phyloP scores from a whole-genome alignment of 2,113 vertebrate species.

The Aphyosemion australe region DNA sequence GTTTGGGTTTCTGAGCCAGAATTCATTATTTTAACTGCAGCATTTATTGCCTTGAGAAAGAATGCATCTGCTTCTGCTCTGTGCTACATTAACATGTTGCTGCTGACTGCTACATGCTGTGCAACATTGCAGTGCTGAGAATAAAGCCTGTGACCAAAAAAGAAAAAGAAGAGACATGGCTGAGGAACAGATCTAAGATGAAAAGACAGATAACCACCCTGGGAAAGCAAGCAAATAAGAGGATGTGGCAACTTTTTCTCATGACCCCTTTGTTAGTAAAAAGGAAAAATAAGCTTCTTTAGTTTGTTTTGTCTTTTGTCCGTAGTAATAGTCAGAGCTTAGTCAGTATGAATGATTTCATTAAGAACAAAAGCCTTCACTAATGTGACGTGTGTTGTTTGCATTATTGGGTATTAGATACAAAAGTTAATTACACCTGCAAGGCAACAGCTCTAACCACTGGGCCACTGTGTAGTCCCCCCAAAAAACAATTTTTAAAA shows the following conservation, averaged over 20 bases:
- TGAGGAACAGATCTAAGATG: conserved; percentile 39
- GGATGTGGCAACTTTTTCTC: conserved; percentile 70
- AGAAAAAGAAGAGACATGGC: conserved; percentile 43
- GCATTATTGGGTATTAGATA: no score
- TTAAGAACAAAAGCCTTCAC: no score
- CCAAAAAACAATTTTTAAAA: no score
- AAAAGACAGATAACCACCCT: conserved; percentile 55
- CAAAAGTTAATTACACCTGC: no score
- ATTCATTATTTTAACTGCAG: conserved; percentile 44
- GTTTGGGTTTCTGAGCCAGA: conserved; percentile 46
- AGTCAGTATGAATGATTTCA: conserved; percentile 28
- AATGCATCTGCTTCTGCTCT: conserved; percentile 34
- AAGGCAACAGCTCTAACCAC: no score
- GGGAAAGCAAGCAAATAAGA: conserved; percentile 62
- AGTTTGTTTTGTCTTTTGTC: conserved; percentile 6
- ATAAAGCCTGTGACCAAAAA: conserved; percentile 41
- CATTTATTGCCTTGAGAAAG: conserved; percentile 53
- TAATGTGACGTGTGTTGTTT: no score
- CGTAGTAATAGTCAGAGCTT: conserved; percentile 26
- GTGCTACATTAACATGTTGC: conserved; percentile 53
- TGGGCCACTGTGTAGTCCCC: no score
- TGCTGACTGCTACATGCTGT: conserved; percentile 48
- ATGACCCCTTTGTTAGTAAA: conserved; percentile 54
- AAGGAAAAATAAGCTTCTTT: conserved; percentile 1
- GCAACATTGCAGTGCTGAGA: conserved; percentile 38